Evolutionary conservation across 2,113 vertebrate species (phyloP).

Genomic region (Ciconia maguari): DNA sequence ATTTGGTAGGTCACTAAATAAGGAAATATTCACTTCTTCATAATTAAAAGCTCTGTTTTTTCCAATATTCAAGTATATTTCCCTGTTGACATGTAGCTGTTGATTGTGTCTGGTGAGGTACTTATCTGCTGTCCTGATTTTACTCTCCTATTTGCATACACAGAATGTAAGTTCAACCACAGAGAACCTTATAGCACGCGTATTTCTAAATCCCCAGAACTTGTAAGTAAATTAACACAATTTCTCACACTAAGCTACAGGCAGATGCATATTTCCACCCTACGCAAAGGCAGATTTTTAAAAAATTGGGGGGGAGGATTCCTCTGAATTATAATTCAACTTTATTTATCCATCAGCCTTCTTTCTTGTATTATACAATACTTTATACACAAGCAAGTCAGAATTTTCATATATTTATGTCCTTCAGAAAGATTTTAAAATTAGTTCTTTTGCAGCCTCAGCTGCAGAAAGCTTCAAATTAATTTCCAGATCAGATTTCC

Average conservation of each 20-base stretch:
- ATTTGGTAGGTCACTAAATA: conserved; percentile 50
- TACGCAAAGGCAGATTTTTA: neutral
- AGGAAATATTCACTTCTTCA: conserved; percentile 60
- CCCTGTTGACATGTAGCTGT: neutral
- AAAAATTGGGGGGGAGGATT: neutral
- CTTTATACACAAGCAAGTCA: conserved; percentile 5
- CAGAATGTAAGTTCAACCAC: neutral
- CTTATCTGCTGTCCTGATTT: neutral
- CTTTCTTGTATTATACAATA: neutral
- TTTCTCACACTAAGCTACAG: conserved; percentile 23
- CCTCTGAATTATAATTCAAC: neutral
- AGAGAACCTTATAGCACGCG: neutral
- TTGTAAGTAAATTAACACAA: conserved; percentile 13
- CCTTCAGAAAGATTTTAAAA: conserved; percentile 57
- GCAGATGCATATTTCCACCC: neutral
- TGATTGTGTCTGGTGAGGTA: neutral
- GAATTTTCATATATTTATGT: conserved; percentile 45
- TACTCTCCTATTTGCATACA: neutral
- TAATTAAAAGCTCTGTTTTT: conserved; percentile 53
- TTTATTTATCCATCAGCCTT: neutral
- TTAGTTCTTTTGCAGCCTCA: conserved; percentile 46
- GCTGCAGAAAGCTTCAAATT: conserved; percentile 66
- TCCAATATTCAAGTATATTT: neutral
- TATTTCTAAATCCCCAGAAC: neutral
- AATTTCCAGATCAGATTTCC: conserved; percentile 74